Conservation (phyloP, 2,888 invertebrate genomes). For the Tromatobia lineatoria region DNA sequence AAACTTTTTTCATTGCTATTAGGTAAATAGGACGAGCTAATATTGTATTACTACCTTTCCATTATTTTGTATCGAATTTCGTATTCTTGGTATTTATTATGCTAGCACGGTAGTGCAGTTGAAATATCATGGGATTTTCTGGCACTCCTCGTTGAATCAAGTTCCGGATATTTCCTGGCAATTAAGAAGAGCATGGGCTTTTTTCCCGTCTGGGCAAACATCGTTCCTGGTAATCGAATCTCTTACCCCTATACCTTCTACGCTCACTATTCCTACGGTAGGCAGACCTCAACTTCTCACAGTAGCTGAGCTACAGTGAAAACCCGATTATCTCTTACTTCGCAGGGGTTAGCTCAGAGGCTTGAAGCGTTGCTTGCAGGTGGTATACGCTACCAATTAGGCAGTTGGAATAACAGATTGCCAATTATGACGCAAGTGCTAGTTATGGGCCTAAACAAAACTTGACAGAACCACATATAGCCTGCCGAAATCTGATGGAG, state of each 20-base stretch:
- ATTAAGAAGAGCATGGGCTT: slow-evolving; percentile 23
- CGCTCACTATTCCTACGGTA: neutral
- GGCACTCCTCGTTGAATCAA: slow-evolving; percentile 3
- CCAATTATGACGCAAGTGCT: too few relatives aligned
- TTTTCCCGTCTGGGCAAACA: slow-evolving; percentile 37
- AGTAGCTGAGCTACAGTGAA: neutral
- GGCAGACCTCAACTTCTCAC: neutral
- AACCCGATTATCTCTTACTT: neutral
- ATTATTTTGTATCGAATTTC: neutral
- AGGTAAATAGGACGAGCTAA: neutral
- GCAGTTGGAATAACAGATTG: too few relatives aligned
- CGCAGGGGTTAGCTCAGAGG: too few relatives aligned
- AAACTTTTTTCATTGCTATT: neutral
- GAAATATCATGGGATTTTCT: slow-evolving; percentile 25
- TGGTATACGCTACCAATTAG: too few relatives aligned
- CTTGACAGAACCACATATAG: too few relatives aligned
- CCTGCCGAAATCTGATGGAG: too few relatives aligned
- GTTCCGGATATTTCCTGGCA: slow-evolving; percentile 31
- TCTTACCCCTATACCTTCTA: neutral
- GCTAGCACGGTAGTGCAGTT: neutral
- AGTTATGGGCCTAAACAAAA: too few relatives aligned
- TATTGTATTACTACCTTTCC: neutral
- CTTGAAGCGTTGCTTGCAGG: too few relatives aligned
- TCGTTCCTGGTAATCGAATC: slow-evolving; percentile 36
- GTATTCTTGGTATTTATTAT: neutral